Percentiles rank a stretch among this genome's conserved stretches.
Evolutionary conservation across 2,888 invertebrate genomes (phyloP).

Genomic region (Ditula angustiorana): DNA sequence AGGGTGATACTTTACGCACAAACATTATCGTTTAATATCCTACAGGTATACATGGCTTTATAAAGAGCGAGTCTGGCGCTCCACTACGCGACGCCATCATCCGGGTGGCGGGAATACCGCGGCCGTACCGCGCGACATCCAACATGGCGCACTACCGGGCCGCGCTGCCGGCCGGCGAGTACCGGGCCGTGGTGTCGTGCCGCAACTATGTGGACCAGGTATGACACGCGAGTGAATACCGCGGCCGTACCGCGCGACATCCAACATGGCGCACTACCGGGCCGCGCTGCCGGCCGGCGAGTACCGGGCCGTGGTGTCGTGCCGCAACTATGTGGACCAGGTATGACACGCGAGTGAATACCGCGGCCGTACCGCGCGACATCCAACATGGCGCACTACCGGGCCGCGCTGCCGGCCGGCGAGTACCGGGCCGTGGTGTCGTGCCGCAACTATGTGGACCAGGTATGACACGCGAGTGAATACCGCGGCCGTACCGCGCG

Average conservation of each 20-base stretch:
- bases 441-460: too few relatives aligned
- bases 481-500: too few relatives aligned
- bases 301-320: too few relatives aligned
- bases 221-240: too few relatives aligned
- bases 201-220: constrained; percentile 72
- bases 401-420: too few relatives aligned
- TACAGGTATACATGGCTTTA: constrained; percentile 89
- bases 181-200: constrained; percentile 86
- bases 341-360: too few relatives aligned
- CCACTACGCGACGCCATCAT: constrained; percentile 90
- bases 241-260: background rate
- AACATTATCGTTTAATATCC: too few relatives aligned
- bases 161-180: constrained; percentile 89
- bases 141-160: constrained; percentile 90
- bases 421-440: too few relatives aligned
- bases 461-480: too few relatives aligned
- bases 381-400: background rate
- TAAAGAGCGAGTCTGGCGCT: constrained; percentile 87
- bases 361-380: too few relatives aligned
- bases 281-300: background rate
- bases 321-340: constrained; percentile 83
- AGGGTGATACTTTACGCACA: too few relatives aligned
- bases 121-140: constrained; percentile 86
- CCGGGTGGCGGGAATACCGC: constrained; percentile 85
- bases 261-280: too few relatives aligned